phyloP scores from a whole-genome alignment of 2,113 vertebrate species.

The Taurulus bubalis region DNA sequence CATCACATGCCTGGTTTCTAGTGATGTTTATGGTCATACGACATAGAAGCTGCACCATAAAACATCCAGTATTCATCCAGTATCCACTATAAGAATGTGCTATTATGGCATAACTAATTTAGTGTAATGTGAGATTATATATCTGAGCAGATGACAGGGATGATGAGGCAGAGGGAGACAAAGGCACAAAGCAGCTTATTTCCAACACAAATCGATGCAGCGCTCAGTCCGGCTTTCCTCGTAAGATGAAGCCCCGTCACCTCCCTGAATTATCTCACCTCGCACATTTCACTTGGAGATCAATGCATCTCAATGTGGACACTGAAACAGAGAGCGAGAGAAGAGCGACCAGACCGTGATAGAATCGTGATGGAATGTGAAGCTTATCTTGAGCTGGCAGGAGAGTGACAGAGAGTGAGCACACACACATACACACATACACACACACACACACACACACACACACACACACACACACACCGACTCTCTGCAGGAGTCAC shows the following conservation, averaged over 20 bases:
- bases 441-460: constrained; percentile 8
- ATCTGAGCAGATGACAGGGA: constrained; percentile 22
- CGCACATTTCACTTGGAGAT: constrained; percentile 35
- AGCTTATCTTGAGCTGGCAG: constrained; percentile 65
- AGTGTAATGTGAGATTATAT: neutral
- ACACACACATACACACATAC: constrained; percentile 6
- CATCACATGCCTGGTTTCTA: neutral
- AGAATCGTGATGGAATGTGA: constrained; percentile 69
- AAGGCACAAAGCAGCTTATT: constrained; percentile 41
- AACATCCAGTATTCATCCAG: too few species aligned
- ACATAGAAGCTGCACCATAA: neutral
- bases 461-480: neutral
- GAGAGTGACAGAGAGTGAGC: constrained; percentile 4
- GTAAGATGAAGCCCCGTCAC: constrained; percentile 25
- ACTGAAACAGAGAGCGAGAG: constrained; percentile 9
- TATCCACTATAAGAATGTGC: neutral
- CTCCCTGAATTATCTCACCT: constrained; percentile 43
- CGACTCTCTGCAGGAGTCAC: constrained; percentile 23
- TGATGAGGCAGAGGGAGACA: constrained; percentile 15
- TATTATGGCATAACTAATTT: neutral
- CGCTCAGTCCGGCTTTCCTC: neutral
- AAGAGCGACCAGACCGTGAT: constrained; percentile 56
- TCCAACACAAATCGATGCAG: constrained; percentile 57
- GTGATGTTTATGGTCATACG: neutral
- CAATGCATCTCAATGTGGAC: constrained; percentile 9